These are phyloP conservation scores for Bos taurus DNA, from an alignment of 2,113 vertebrate genomes.

Conservation along the genomic window DNA sequence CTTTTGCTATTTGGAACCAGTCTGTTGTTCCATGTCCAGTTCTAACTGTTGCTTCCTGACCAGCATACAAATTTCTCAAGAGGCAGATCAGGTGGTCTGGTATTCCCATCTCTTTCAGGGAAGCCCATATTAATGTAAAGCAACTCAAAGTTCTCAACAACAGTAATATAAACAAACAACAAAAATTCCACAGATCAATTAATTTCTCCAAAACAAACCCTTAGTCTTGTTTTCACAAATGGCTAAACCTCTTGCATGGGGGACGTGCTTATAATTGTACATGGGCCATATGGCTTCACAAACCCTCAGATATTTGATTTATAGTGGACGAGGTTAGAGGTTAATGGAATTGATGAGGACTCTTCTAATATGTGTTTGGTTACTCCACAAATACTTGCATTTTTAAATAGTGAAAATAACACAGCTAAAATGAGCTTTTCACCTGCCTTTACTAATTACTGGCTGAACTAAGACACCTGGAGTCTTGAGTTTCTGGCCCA, in stretches of 20 bases:
- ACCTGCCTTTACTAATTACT: not conserved
- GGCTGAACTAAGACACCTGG: not conserved
- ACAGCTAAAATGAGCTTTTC: not conserved
- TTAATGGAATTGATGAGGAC: not conserved
- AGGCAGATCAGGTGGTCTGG: too few species aligned
- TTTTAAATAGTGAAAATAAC: not conserved
- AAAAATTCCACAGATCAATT: not conserved
- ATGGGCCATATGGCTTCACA: not conserved
- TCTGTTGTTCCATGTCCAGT: too few species aligned
- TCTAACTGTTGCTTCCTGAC: too few species aligned
- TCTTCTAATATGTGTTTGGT: not conserved
- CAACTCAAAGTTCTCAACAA: not conserved
- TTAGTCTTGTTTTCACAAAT: not conserved
- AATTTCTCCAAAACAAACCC: not conserved
- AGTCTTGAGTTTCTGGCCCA: not conserved
- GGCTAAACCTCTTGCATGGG: not conserved
- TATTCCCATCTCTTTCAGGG: not conserved
- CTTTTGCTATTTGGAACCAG: too few species aligned
- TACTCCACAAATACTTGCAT: not conserved
- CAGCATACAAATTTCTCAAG: too few species aligned
- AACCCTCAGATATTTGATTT: not conserved
- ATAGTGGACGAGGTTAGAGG: not conserved
- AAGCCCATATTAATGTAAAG: not conserved
- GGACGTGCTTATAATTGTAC: accelerated
- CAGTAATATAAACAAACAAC: not conserved